phyloP scores from a whole-genome alignment of 2,113 vertebrate genomes.

The Brienomyrus brachyistius region DNA sequence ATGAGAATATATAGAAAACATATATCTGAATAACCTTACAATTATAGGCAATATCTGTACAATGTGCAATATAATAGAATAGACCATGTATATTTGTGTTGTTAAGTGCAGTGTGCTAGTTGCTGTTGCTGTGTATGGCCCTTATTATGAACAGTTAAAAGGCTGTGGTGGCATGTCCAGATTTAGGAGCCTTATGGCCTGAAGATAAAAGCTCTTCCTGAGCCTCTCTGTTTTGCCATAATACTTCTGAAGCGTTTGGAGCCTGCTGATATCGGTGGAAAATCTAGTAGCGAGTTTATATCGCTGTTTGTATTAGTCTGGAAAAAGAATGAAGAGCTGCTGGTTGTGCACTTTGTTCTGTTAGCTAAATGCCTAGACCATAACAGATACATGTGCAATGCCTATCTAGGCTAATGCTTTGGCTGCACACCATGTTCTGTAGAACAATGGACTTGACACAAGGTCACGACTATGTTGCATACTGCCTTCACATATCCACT shows the following conservation, averaged over 20 bases:
- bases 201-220: no score
- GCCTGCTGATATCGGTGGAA: background rate
- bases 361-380: background rate
- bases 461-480: background rate
- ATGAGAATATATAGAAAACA: no score
- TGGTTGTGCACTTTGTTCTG: background rate
- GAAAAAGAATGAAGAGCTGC: background rate
- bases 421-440: background rate
- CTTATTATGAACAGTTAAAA: no score
- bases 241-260: background rate
- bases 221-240: no score
- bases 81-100: no score
- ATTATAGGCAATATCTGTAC: no score
- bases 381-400: background rate
- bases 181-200: no score
- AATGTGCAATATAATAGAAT: no score
- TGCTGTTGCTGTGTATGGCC: no score
- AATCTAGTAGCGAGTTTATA: background rate
- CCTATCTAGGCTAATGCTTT: background rate
- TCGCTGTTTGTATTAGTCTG: background rate
- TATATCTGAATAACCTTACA: no score
- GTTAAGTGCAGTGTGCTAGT: no score
- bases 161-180: no score
- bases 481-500: background rate
- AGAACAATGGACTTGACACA: background rate